Percentiles rank a stretch among this genome's conserved stretches.
Evolutionary conservation across 2,797 vertebrate genomes (phyloP).

Genomic region (Artibeus lituratus): DNA sequence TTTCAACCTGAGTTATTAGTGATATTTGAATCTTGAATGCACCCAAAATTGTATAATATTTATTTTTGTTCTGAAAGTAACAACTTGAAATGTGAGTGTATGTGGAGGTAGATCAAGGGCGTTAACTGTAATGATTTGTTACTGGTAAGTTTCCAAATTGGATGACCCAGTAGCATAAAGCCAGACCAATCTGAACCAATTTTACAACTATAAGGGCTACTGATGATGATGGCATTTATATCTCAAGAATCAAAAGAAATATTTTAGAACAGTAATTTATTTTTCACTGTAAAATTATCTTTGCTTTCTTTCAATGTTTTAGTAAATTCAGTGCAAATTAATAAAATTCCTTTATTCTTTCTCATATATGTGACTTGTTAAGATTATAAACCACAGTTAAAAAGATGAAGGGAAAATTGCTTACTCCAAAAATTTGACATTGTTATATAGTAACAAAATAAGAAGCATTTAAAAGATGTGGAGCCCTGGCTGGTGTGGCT

Average conservation of each 20-base stretch:
- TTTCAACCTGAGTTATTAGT: background rate
- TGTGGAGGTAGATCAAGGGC: background rate
- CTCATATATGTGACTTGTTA: background rate
- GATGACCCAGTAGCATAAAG: constrained; percentile 24
- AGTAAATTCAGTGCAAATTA: background rate
- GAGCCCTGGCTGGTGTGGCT: too few species aligned
- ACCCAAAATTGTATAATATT: background rate
- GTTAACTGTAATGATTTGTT: background rate
- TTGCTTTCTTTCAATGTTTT: background rate
- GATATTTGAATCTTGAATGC: constrained; percentile 3
- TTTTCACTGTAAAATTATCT: background rate
- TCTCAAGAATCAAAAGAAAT: background rate
- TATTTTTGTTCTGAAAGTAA: background rate
- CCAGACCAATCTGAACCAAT: constrained; percentile 24
- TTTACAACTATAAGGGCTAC: constrained; percentile 37
- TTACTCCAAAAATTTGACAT: background rate
- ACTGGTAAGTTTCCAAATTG: constrained; percentile 49
- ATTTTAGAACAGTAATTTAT: constrained; percentile 2
- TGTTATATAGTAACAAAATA: background rate
- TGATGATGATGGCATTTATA: constrained; percentile 22
- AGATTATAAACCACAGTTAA: background rate
- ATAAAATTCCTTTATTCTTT: background rate
- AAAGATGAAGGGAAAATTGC: background rate
- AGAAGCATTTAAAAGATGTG: background rate
- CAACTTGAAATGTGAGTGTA: background rate